Conservation (phyloP, 2,888 invertebrate genomes). For the Drosophila differens region DNA sequence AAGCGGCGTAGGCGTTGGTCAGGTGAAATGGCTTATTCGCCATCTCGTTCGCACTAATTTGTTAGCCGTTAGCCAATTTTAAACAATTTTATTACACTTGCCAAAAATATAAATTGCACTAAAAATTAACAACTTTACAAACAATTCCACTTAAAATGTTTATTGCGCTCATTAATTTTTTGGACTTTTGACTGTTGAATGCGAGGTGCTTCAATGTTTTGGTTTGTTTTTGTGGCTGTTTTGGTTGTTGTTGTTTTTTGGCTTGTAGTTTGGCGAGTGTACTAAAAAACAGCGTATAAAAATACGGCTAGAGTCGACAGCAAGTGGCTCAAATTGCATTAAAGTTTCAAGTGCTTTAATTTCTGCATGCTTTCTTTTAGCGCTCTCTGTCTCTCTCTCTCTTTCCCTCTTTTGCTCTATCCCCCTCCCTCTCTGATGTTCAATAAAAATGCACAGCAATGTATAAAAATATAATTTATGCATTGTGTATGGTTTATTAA, state of each 20-base stretch:
- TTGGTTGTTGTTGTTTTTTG: slow-evolving; percentile 20
- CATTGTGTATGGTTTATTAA: slow-evolving; percentile 75
- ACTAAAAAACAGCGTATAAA: slow-evolving; percentile 28
- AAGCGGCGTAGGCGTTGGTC: background rate
- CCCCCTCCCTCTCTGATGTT: slow-evolving; percentile 15
- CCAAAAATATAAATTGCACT: slow-evolving; percentile 82
- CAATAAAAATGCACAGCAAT: slow-evolving; percentile 49
- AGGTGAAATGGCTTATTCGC: slow-evolving; percentile 32
- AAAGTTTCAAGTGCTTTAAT: slow-evolving; percentile 76
- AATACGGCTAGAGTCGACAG: slow-evolving; percentile 25
- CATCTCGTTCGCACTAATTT: background rate
- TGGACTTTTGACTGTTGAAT: slow-evolving; percentile 62
- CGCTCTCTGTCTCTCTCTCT: background rate
- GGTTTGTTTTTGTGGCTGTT: slow-evolving; percentile 1
- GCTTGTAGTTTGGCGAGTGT: slow-evolving; percentile 37
- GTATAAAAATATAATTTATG: slow-evolving; percentile 72
- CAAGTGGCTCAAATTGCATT: slow-evolving; percentile 66
- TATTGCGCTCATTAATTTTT: slow-evolving; percentile 80
- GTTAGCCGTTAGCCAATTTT: slow-evolving; percentile 57
- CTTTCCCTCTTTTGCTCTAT: background rate
- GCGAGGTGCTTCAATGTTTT: slow-evolving; percentile 27
- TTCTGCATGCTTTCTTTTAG: slow-evolving; percentile 21
- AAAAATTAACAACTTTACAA: slow-evolving; percentile 82
- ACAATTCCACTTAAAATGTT: slow-evolving; percentile 82
- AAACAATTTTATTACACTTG: slow-evolving; percentile 77